Evolutionary conservation across 2,888 invertebrate genomes (phyloP), one percentile per base, ranked within the genome.

Genomic region (Drosophila fulvimacula): DNA sequence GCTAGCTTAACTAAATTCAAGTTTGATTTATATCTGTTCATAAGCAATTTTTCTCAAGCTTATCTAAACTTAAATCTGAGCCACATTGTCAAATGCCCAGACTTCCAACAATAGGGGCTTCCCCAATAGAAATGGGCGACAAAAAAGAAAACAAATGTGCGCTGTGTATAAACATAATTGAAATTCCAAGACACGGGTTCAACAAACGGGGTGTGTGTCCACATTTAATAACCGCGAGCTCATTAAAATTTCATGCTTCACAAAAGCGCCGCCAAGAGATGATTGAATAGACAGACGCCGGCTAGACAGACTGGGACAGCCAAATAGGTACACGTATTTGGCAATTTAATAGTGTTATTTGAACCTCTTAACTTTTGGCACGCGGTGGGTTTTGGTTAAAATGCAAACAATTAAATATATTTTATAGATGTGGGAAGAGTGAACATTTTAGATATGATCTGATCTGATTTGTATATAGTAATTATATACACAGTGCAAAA

Each of bases 121-220:
- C 24, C 44, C 44, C 24, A 5, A 1, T 15, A 2, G 4, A 9
- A 9, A 9, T 24, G 24, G 24, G 9, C 4, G 2, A 27, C n/a
- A 27, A 27, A 30, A 30, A 9, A 24, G 4, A 24, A 24, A 9
- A 4, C 44, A 44, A 41, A 7, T 17, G 42, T 42, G 17, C 17
- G 34, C 21, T 36, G 36, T 19, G 34, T 38, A 61, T n/a, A 72
- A 27, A 38, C 32, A 69, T 57, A 63, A 56, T 48, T 58, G 36
- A 39, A 65, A 73, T 73, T 73, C 63, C 51, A 46, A 62, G 46
- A 41, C 49, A 11, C 19, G 75, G 52, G 76, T 77, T 77, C 71
- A 79, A 79, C 68, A 76, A 72, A 79, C 67, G 56, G 65, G 80
- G 80, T 68, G 72, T 77, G 76, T 77, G 39, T 21, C 30, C 30